Conservation (phyloP, 2,797 vertebrate genomes). For the Ammospiza maritima region DNA sequence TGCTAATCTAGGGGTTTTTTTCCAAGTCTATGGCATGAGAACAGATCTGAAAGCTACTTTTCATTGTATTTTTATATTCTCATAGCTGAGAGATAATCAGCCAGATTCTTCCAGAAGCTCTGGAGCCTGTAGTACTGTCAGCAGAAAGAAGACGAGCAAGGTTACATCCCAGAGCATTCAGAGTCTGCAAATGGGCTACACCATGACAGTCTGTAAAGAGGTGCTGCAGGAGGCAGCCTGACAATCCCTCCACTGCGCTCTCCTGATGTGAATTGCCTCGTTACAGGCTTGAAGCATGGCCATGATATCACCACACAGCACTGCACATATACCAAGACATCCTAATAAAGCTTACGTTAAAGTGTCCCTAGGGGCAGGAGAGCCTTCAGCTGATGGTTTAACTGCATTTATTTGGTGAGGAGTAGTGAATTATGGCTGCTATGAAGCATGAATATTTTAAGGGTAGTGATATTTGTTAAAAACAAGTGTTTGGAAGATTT, state of each 20-base stretch:
- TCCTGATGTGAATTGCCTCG: background rate
- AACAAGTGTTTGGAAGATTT: background rate
- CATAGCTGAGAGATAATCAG: background rate
- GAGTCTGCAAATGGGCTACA: background rate
- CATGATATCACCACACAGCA: background rate
- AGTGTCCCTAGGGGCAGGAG: background rate
- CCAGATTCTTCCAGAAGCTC: background rate
- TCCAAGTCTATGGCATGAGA: background rate
- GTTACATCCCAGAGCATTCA: fast-evolving
- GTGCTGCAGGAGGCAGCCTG: background rate
- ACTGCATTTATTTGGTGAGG: background rate
- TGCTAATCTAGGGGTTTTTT: background rate
- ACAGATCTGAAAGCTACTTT: background rate
- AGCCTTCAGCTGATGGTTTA: background rate
- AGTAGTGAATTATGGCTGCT: background rate
- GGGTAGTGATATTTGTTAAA: background rate
- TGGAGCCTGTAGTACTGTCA: background rate
- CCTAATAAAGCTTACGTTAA: background rate
- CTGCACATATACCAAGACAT: background rate
- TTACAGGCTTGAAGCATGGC: background rate
- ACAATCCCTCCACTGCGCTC: background rate
- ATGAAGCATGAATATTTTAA: background rate
- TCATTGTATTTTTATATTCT: background rate
- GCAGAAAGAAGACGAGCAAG: background rate
- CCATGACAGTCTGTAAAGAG: background rate